Evolutionary conservation across 53 echinoderm and acorn worm species (phyloP).

Genomic region (Stichopus horrens): DNA sequence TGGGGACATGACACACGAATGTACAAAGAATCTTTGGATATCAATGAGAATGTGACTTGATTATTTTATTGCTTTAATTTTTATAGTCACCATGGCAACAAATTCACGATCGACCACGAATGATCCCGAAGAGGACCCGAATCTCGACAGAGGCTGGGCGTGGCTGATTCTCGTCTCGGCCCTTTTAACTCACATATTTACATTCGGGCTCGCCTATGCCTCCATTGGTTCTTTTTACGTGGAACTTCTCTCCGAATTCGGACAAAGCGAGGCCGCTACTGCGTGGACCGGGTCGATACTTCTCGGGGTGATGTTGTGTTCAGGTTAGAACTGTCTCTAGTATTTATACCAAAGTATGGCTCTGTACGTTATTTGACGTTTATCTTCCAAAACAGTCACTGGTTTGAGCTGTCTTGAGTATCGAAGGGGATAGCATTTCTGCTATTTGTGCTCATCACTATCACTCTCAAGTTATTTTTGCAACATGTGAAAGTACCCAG

Average conservation of each 20-base stretch:
- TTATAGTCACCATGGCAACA: background rate
- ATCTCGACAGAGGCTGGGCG: conserved; percentile 91
- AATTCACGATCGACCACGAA: background rate
- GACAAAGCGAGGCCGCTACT: conserved; percentile 67
- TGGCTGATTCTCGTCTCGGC: conserved; percentile 89
- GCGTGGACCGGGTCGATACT: conserved; percentile 87
- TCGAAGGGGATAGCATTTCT: too few relatives aligned
- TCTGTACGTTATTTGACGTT: too few relatives aligned
- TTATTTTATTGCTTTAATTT: too few relatives aligned
- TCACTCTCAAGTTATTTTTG: too few relatives aligned
- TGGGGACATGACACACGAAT: too few relatives aligned
- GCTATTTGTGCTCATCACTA: too few relatives aligned
- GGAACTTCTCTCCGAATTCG: conserved; percentile 76
- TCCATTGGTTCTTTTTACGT: conserved; percentile 80
- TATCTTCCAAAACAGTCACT: too few relatives aligned
- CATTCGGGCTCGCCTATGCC: conserved; percentile 85
- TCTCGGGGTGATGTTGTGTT: conserved; percentile 84
- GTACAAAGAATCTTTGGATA: too few relatives aligned
- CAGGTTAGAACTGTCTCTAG: conserved; percentile 52
- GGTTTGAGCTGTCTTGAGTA: too few relatives aligned
- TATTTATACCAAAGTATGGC: too few relatives aligned
- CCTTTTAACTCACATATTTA: conserved; percentile 83
- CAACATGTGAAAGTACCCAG: too few relatives aligned
- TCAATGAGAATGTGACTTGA: too few relatives aligned
- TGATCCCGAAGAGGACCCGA: conserved; percentile 24